These are phyloP conservation scores for Catharus fuscescens DNA, from an alignment of 2,113 vertebrate species.

Conservation along the genomic window DNA sequence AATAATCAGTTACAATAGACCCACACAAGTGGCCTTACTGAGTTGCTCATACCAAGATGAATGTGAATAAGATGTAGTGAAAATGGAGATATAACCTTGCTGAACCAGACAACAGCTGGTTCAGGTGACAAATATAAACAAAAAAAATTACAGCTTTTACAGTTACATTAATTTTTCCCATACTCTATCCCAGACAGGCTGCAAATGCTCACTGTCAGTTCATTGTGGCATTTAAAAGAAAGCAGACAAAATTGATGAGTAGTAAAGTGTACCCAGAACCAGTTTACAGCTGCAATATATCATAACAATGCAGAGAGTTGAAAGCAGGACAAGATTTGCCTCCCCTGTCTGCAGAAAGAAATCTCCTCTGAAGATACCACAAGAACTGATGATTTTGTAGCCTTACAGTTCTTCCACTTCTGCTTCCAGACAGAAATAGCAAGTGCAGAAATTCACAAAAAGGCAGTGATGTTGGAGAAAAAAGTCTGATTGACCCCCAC, in stretches of 20 bases:
- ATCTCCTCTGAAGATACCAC: background rate
- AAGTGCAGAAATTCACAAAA: background rate
- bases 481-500: background rate
- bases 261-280: background rate
- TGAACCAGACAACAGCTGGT: background rate
- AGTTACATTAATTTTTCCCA: background rate
- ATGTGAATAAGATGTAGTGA: background rate
- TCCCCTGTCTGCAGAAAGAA: background rate
- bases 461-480: background rate
- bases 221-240: conserved; percentile 16
- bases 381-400: background rate
- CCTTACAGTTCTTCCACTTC: background rate
- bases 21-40: background rate
- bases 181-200: background rate
- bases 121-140: conserved; percentile 1
- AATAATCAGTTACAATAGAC: background rate
- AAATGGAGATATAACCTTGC: background rate
- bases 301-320: background rate
- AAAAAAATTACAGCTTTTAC: conserved; percentile 6
- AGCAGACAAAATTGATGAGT: background rate
- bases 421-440: background rate
- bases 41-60: background rate
- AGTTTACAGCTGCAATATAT: conserved; percentile 26
- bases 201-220: background rate
- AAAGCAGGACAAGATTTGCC: conserved; percentile 20